A percentile compares a stretch with the other conserved stretches of the same genome.
These are phyloP conservation scores for Heliconius congener DNA, from an alignment of 1,140 invertebrate species.

Conservation along the genomic window DNA sequence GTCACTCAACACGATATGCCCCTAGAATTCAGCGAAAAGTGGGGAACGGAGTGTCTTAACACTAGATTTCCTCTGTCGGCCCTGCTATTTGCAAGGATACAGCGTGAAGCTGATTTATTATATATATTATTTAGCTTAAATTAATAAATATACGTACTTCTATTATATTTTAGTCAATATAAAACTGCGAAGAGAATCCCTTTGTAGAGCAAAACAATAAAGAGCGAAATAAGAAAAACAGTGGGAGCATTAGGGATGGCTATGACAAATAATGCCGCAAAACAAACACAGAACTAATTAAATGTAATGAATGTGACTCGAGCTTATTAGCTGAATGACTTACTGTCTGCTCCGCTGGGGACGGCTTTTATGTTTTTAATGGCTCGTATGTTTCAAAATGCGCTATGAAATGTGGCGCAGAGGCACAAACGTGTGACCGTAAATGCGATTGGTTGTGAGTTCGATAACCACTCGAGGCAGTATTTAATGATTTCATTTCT, in stretches of 20 bases:
- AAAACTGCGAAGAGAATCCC: conserved; percentile 33
- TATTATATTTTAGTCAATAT: neutral
- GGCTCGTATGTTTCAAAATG: neutral
- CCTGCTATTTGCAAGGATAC: too few relatives aligned
- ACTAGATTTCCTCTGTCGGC: too few relatives aligned
- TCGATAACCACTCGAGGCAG: too few relatives aligned
- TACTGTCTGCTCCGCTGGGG: neutral
- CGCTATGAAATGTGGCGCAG: neutral
- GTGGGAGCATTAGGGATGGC: conserved; percentile 58
- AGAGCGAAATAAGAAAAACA: conserved; percentile 62
- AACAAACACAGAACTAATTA: conserved; percentile 36
- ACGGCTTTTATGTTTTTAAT: neutral
- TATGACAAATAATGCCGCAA: conserved; percentile 54
- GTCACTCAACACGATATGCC: too few relatives aligned
- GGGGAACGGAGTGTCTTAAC: too few relatives aligned
- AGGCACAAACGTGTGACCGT: too few relatives aligned
- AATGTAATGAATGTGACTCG: conserved; percentile 25
- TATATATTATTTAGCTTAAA: neutral
- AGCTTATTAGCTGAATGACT: conserved; percentile 19
- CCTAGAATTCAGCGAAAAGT: too few relatives aligned
- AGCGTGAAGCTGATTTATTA: neutral
- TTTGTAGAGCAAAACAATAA: conserved; percentile 53
- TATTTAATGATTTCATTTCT: too few relatives aligned
- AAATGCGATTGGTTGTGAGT: too few relatives aligned
- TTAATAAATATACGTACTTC: neutral